These are phyloP conservation scores for Parnassius apollo DNA, from an alignment of 2,888 invertebrate species.

Conservation along the genomic window DNA sequence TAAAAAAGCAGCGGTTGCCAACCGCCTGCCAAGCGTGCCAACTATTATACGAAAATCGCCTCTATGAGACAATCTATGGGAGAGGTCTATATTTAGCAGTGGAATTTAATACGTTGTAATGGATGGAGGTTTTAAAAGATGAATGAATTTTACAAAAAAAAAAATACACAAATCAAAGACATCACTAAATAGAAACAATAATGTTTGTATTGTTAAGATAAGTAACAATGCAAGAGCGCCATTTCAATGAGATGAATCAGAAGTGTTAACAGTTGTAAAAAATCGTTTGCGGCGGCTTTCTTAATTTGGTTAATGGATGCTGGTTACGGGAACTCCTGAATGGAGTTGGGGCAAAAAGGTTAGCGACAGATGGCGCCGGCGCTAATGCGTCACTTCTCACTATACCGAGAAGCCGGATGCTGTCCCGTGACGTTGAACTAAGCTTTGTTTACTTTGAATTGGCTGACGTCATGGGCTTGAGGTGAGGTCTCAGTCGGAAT, in stretches of 20 bases:
- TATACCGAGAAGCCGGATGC: no score
- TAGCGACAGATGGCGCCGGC: slow-evolving; percentile 1
- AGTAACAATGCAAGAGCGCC: background rate
- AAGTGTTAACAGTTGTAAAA: background rate
- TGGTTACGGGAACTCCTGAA: background rate
- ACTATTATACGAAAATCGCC: no score
- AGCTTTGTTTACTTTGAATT: background rate
- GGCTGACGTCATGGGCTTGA: background rate
- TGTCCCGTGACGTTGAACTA: background rate
- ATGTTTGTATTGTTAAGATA: no score
- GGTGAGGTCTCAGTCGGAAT: no score
- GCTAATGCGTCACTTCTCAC: slow-evolving; percentile 1
- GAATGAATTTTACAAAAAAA: no score
- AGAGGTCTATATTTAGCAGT: no score
- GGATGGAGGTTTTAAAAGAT: no score
- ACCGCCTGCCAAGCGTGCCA: no score
- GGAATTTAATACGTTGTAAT: no score
- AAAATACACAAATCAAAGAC: background rate
- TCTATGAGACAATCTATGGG: no score
- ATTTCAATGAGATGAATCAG: background rate
- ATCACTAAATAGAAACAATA: no score
- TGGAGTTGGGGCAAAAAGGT: slow-evolving; percentile 1
- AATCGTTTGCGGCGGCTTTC: slow-evolving; percentile 1
- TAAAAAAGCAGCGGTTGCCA: no score
- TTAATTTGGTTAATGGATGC: background rate